Base-by-base conservation (phyloP, 2,797 vertebrate genomes). In the Oryzias dopingdopingensis region DNA sequence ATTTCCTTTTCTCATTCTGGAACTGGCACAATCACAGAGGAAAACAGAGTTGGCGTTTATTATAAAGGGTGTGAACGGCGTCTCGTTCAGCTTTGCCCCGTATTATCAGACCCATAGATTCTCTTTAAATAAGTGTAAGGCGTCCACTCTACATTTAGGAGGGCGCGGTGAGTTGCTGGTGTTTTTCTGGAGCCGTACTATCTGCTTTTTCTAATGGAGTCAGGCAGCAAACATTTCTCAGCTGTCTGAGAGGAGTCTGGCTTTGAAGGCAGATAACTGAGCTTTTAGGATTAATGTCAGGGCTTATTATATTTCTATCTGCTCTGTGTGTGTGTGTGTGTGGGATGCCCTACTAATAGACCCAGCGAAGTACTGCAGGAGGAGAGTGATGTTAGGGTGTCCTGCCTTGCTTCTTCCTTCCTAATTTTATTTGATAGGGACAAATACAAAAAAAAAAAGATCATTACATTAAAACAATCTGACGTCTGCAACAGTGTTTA, bases 1-100 rank as follows among this genome's bases (percentile, higher is more conserved):
- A 86, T 62, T 70, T 85, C 81, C 81, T 78, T 72, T 47, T 54
- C 73, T 79, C 62, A 6, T 70, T 74, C 42, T 64, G 70, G 52
- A 23, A 37, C 3, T 20, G 49, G 20, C 60, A 10, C 8, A 1
- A 46, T 48, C 60, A 10, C 47, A 4, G 42, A 63, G 48, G 56
- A 15, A 22, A 8, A 18, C 23, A 7, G 4, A 1, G 10, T 45
- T 53, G 52, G 29, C 29, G 18, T 45, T 59, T 67, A 23, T 52
- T 66, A 22, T 18, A 37, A 37, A 7, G 12, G 16, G 17, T 1
- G 12, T 1, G 26, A 66, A n/a, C 23, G 42, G 42, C 20, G 22
- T 53, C 69, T 37, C 22, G 0, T 12, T 37, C 32, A 37, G 32
- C 8, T 32, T 32, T 32, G 29, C 29, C 26, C 7, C 5, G 26